Percentiles rank a stretch among this genome's conserved stretches.
Conservation (phyloP, 2,888 invertebrate species). For the Macropis europaea region DNA sequence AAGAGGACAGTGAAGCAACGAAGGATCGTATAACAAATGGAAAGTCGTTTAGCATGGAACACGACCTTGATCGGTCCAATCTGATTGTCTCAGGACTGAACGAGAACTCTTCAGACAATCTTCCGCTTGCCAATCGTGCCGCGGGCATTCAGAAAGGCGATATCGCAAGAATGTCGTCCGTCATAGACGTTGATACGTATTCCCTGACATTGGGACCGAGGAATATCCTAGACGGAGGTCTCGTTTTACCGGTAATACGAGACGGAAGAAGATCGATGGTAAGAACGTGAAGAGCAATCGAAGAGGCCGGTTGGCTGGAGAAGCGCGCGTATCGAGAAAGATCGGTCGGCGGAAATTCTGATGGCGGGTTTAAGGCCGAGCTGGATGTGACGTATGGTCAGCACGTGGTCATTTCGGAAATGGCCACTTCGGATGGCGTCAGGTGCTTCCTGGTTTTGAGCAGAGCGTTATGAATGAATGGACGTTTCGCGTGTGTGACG, state of each 20-base stretch:
- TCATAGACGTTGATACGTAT: slow-evolving; percentile 11
- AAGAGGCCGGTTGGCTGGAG: not conserved
- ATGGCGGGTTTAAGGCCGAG: slow-evolving; percentile 52
- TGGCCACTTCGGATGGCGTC: slow-evolving; percentile 63
- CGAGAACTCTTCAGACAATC: no score
- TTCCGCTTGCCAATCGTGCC: not conserved
- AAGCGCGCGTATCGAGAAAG: not conserved
- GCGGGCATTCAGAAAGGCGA: not conserved
- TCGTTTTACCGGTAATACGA: slow-evolving; percentile 45
- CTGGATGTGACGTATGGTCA: slow-evolving; percentile 62
- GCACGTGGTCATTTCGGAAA: slow-evolving; percentile 72
- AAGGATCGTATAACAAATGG: no score
- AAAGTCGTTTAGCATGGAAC: no score
- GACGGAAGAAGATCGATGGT: slow-evolving; percentile 54
- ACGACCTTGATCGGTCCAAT: no score
- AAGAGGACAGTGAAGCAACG: no score
- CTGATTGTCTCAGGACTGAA: no score
- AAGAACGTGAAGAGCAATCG: slow-evolving; percentile 50
- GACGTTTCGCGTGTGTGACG: slow-evolving; percentile 57
- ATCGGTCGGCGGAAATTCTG: slow-evolving; percentile 24
- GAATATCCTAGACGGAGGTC: slow-evolving; percentile 19
- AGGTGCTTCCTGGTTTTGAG: slow-evolving; percentile 62
- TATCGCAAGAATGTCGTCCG: slow-evolving; percentile 6
- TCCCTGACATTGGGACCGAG: not conserved
- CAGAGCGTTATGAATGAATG: slow-evolving; percentile 68